Percentiles rank a stretch among this genome's conserved stretches.
Conservation (phyloP, 2,113 vertebrate species). For the Podilymbus podiceps region DNA sequence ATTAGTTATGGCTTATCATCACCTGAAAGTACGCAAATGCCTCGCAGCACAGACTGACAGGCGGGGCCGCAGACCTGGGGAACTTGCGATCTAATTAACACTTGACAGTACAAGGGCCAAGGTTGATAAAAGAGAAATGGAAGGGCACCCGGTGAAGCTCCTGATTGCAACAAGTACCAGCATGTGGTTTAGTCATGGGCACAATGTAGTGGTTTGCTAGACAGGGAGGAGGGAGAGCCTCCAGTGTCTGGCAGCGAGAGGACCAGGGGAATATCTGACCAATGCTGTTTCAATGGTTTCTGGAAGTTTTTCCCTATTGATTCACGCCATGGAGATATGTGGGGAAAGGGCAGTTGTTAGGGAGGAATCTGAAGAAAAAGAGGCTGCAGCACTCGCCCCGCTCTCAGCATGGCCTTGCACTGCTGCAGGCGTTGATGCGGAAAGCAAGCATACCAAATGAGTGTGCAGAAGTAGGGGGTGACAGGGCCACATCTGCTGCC, state of each 20-base stretch:
- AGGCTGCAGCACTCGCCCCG: background rate
- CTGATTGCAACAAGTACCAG: background rate
- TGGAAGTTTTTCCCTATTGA: background rate
- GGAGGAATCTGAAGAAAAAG: background rate
- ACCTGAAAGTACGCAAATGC: background rate
- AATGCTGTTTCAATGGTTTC: background rate
- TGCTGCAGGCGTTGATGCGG: background rate
- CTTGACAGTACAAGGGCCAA: accelerated
- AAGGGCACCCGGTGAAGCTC: background rate
- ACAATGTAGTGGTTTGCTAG: background rate
- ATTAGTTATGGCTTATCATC: background rate
- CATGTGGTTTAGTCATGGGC: background rate
- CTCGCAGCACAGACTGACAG: background rate
- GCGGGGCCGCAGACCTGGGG: background rate
- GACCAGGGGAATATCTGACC: background rate
- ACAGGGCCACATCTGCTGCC: constrained; percentile 18
- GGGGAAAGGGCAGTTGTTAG: background rate
- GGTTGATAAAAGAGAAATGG: background rate
- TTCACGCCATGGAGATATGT: background rate
- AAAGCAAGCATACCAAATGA: accelerated
- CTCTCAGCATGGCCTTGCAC: background rate
- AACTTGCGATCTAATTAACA: background rate
- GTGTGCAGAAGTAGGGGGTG: background rate
- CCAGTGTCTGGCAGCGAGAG: background rate
- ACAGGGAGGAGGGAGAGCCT: background rate